These are phyloP conservation scores for Watsonalla cultraria DNA, from an alignment of 2,888 invertebrate species.

Conservation along the genomic window DNA sequence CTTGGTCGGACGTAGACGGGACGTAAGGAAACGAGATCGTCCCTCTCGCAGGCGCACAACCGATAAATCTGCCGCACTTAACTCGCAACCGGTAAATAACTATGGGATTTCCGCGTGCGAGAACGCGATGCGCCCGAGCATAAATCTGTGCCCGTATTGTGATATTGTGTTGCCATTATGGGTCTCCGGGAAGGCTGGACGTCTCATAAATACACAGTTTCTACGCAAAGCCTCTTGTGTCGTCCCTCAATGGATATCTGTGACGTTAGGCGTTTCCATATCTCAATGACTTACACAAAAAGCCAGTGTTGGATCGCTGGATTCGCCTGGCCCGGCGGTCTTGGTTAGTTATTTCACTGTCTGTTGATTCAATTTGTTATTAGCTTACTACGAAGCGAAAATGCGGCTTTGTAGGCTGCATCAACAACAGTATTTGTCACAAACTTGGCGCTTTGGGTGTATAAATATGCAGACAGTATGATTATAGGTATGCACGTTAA, in stretches of 20 bases:
- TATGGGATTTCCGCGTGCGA: constrained; percentile 78
- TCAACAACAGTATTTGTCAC: constrained; percentile 1
- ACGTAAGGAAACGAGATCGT: constrained; percentile 71
- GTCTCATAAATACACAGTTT: constrained; percentile 65
- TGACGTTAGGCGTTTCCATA: constrained; percentile 39
- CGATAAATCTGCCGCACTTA: constrained; percentile 78
- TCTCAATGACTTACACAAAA: constrained; percentile 31
- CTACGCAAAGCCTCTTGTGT: constrained; percentile 40
- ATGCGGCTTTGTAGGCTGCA: constrained; percentile 10
- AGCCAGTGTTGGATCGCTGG: constrained; percentile 17
- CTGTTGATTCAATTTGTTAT: constrained; percentile 18
- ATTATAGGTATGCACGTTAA: no score
- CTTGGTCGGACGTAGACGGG: constrained; percentile 41
- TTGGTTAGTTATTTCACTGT: constrained; percentile 19
- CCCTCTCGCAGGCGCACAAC: constrained; percentile 52
- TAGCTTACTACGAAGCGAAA: constrained; percentile 9
- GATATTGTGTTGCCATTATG: constrained; percentile 78
- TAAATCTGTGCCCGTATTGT: constrained; percentile 77
- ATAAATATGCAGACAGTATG: not conserved
- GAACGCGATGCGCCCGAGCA: constrained; percentile 71
- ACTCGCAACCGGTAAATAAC: constrained; percentile 78
- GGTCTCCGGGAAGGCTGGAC: constrained; percentile 59
- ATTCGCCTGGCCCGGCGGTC: constrained; percentile 22
- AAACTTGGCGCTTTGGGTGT: not conserved
- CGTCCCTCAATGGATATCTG: constrained; percentile 38